Evolutionary conservation across 1,140 invertebrate species (phyloP), one percentile per base, ranked within the genome.

Genomic region (Drosophila ficusphila): DNA sequence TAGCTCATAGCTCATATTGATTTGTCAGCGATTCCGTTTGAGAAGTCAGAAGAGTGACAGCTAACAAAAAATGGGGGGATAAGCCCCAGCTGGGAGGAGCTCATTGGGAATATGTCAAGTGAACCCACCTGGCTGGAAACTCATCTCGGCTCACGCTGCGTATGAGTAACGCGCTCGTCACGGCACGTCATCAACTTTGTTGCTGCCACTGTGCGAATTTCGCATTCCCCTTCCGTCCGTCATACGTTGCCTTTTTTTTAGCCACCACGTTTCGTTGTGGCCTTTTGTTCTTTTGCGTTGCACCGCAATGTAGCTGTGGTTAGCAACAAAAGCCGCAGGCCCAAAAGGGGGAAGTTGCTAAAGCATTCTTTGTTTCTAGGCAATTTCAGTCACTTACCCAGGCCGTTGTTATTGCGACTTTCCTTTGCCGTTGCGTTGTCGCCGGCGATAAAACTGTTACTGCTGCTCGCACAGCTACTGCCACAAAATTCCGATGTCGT

Each of bases 391-490:
- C 51, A 76, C 68, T 73, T 76, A 73, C 60, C 68, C 67, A 46
- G 71, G 33, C 74, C 58, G 70, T 65, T 75, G 70, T 65, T 75
- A 74, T 75, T 75, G 62, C 70, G 69, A 62, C 71, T 58, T 57
- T 52, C 33, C 53, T 38, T 33, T 39, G 34, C 69, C 48, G 2
- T 60, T 75, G 76, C 81, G 68, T 73, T 81, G 76, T 72, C 67
- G 46, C 68, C 57, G 51, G 38, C 76, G 49, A 70, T 81, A 81
- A 86, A 85, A 86, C 72, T 60, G 76, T 86, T 74, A 64, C 62
- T 54, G 62, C 47, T 41, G 23, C 64, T 42, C 21, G 44, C 34
- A 18, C 36, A 25, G 61, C 58, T 41, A 54, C 52, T 72, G 60
- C 57, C 57, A 46, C 52, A 67, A 61, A 60, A 29, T 49, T 53